Evolutionary conservation across 2,797 vertebrate species (phyloP).

Genomic region (Furcifer pardalis): DNA sequence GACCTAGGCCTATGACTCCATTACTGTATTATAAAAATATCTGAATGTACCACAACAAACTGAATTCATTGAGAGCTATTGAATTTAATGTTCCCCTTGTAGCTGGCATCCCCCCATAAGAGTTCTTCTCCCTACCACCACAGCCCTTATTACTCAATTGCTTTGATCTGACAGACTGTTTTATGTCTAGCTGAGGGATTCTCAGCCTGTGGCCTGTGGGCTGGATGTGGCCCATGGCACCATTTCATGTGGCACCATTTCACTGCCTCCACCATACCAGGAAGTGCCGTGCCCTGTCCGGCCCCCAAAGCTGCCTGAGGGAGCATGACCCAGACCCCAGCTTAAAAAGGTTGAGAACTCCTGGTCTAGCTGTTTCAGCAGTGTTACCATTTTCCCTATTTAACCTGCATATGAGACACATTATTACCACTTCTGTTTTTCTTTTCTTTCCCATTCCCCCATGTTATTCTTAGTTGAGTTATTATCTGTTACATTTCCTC

Average conservation of each 20-base stretch:
- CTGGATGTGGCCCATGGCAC: too few species aligned
- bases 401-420: slow-evolving; percentile 21
- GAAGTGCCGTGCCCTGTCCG: too few species aligned
- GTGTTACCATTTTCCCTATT: slow-evolving; percentile 31
- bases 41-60: not conserved
- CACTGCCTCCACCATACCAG: too few species aligned
- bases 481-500: not conserved
- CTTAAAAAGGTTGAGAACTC: too few species aligned
- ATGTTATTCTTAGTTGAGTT: not conserved
- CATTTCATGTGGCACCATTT: too few species aligned
- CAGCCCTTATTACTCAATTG: slow-evolving; percentile 8
- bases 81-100: not conserved
- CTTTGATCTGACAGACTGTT: slow-evolving; percentile 48
- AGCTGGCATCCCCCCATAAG: not conserved
- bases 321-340: too few species aligned
- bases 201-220: too few species aligned
- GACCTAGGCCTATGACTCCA: not conserved
- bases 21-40: not conserved
- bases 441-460: slow-evolving; percentile 30
- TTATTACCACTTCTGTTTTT: slow-evolving; percentile 18
- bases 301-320: too few species aligned
- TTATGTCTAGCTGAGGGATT: too few species aligned
- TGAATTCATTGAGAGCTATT: not conserved
- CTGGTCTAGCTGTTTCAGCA: slow-evolving; percentile 35
- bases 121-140: not conserved